These are phyloP conservation scores for Carposina sasakii DNA, from an alignment of 1,140 invertebrate genomes.

Conservation along the genomic window DNA sequence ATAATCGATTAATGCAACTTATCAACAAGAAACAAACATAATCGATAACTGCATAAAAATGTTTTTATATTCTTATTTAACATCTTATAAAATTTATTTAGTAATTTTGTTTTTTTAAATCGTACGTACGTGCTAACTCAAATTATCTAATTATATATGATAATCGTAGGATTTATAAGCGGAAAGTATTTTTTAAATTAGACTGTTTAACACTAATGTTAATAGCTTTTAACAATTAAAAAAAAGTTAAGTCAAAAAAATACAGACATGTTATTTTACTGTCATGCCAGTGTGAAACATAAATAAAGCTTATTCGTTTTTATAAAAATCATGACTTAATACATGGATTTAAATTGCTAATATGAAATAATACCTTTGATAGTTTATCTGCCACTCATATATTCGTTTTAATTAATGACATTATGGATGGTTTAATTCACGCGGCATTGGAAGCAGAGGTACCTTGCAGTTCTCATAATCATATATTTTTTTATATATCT, in stretches of 20 bases:
- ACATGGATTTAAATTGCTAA: constrained; percentile 60
- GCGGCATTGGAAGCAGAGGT: constrained; percentile 73
- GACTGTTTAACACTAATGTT: too few species aligned
- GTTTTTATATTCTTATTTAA: too few species aligned
- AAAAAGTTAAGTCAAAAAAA: constrained; percentile 53
- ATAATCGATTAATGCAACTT: too few species aligned
- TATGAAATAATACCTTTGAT: constrained; percentile 64
- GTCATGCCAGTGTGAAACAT: constrained; percentile 72
- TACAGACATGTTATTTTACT: constrained; percentile 72
- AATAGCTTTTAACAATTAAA: too few species aligned
- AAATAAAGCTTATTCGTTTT: constrained; percentile 70
- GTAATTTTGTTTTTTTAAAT: constrained; percentile 9
- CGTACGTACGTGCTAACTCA: too few species aligned
- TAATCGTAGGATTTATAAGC: too few species aligned
- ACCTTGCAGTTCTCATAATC: constrained; percentile 25
- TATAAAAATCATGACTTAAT: constrained; percentile 71
- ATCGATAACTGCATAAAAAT: too few species aligned
- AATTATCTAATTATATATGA: too few species aligned
- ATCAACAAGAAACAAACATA: too few species aligned
- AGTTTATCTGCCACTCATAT: constrained; percentile 59
- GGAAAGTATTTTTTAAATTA: too few species aligned
- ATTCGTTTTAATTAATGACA: constrained; percentile 69
- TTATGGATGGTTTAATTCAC: constrained; percentile 74
- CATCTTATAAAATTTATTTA: too few species aligned
- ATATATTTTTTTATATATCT: constrained; percentile 18